Percentiles rank a stretch among this genome's conserved stretches.
Conservation (phyloP, 1,140 invertebrate genomes). For the Rhizoglyphus robini region DNA sequence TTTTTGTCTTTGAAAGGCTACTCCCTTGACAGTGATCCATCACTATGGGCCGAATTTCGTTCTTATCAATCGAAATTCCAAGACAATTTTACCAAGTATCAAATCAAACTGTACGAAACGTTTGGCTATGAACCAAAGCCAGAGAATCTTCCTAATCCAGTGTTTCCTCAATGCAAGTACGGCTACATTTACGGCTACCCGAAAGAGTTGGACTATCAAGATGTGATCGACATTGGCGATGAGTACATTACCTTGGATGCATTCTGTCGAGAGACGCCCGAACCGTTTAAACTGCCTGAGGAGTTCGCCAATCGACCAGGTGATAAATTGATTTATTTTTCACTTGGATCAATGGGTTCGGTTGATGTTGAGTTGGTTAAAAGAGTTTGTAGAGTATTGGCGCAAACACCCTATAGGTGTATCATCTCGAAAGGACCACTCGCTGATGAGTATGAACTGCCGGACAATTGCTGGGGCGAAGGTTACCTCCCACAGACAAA, state of each 20-base stretch:
- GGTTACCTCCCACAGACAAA: constrained; percentile 23
- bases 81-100: neutral
- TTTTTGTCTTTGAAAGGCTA: neutral
- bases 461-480: neutral
- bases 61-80: too few relatives aligned
- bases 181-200: constrained; percentile 19
- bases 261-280: neutral
- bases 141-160: neutral
- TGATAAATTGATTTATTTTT: too few relatives aligned
- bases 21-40: neutral
- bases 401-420: neutral
- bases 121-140: neutral
- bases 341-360: too few relatives aligned
- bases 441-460: too few relatives aligned
- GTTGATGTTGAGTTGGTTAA: constrained; percentile 18
- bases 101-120: neutral
- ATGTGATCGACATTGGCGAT: neutral
- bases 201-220: too few relatives aligned
- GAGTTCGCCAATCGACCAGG: too few relatives aligned
- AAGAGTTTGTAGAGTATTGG: too few relatives aligned
- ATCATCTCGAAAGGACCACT: constrained; percentile 19
- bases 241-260: neutral
- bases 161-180: constrained; percentile 9
- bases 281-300: constrained; percentile 8
- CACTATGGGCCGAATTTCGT: neutral